These are phyloP conservation scores for Dicerorhinus sumatrensis DNA, from an alignment of 2,113 vertebrate genomes.

Conservation along the genomic window DNA sequence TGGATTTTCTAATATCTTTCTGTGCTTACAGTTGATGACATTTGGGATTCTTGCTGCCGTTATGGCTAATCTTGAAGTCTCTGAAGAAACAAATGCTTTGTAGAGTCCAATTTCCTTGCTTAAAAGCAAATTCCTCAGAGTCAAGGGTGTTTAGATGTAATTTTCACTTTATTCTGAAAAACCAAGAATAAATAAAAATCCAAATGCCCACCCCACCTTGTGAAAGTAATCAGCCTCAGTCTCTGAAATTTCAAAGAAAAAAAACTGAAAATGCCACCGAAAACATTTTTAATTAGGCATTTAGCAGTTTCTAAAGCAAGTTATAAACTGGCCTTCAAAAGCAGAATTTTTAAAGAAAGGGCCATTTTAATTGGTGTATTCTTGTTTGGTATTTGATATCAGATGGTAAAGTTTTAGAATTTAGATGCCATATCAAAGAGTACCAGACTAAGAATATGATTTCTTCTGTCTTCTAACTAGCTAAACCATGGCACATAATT, in stretches of 20 bases:
- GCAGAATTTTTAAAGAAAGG: conserved; percentile 49
- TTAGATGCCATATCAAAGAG: conserved; percentile 34
- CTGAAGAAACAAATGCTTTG: conserved; percentile 47
- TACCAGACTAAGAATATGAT: conserved; percentile 11
- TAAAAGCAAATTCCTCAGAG: conserved; percentile 61
- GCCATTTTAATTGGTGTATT: conserved; percentile 61
- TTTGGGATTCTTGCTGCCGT: conserved; percentile 21
- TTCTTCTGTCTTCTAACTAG: conserved; percentile 27
- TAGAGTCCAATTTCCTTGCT: conserved; percentile 38
- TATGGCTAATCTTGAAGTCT: conserved; percentile 18
- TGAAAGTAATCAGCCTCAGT: conserved; percentile 31
- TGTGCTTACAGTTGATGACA: not conserved
- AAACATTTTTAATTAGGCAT: conserved; percentile 71
- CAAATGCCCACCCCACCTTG: not conserved
- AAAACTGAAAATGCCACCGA: conserved; percentile 22
- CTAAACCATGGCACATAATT: not conserved
- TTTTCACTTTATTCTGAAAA: conserved; percentile 61
- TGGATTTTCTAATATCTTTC: conserved; percentile 17
- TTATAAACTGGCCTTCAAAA: conserved; percentile 68
- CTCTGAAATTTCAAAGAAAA: conserved; percentile 64
- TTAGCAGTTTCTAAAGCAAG: conserved; percentile 64
- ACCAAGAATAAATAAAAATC: conserved; percentile 63
- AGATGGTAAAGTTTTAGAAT: conserved; percentile 62
- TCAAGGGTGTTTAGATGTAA: conserved; percentile 31
- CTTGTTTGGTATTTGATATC: conserved; percentile 49